Base-by-base conservation (phyloP, 2,888 invertebrate species). In the Linnaemya vulpina region DNA sequence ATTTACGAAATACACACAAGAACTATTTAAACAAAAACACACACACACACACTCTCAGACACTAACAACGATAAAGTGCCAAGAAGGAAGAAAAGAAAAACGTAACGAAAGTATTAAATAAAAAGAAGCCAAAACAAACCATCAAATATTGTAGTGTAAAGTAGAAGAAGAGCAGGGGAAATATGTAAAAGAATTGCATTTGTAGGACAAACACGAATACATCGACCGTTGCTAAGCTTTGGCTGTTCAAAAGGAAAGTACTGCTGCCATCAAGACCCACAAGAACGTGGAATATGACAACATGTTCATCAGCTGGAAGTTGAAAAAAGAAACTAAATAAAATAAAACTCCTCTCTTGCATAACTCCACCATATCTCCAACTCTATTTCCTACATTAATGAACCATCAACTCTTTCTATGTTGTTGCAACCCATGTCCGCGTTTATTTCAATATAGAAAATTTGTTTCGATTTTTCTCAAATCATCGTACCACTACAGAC, bases 251-350 rank as follows among this genome's bases (percentile, higher is more conserved):
- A 25, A 70, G 49, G 15, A 35, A 25, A 38, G 15, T 43, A 11
- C 17, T 75, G 3, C n/a, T 22, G 40, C 58, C 43, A 49, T 11
- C 43, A 22, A 38, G 60, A 71, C 78, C 82, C 78, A 73, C 74
- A 75, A 83, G 9, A 63, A 78, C 53, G 71, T 84, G 84, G 79
- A 71, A 84, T 86, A 78, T 84, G 84, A 86, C 87, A 87, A 86
- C 80, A 77, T 86, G 77, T 70, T 73, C 86, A 82, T 78, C 86
- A 82, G 55, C 38, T 73, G n/a, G 11, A 63, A 53, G 20, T 10
- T 53, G 30, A 55, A 43, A 67, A 63, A 30, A 63, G 38, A 58
- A 67, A 30, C 15, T 15, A 58, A 46, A 62, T 58, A 73, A 43
- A 73, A 20, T 17, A 58, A 73, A 67, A 67, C 58, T 70, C 67